phyloP scores from a whole-genome alignment of 2,797 vertebrate species.

The Gymnothorax javanicus region DNA sequence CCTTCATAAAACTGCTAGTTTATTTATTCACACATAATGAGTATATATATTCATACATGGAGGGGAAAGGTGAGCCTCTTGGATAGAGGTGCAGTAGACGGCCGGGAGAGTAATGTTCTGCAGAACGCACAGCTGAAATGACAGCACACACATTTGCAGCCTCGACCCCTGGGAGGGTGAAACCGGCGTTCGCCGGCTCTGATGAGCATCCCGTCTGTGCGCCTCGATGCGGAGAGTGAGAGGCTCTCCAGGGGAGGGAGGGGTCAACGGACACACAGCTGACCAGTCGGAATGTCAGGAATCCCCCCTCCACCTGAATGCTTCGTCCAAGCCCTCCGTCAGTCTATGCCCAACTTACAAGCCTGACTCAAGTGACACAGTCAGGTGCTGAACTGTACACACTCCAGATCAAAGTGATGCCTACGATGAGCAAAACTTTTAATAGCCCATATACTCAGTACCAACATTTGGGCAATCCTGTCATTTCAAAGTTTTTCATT shows the following conservation, averaged over 20 bases:
- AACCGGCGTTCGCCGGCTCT: not conserved
- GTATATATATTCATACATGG: not conserved
- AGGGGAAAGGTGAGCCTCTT: not conserved
- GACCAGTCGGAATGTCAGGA: not conserved
- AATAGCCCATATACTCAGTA: too few species aligned
- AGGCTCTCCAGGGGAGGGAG: not conserved
- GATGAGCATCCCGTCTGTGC: not conserved
- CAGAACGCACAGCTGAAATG: not conserved
- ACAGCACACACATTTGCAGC: not conserved
- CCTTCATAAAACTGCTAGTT: too few species aligned
- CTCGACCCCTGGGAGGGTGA: not conserved
- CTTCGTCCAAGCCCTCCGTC: not conserved
- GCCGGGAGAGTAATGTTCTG: not conserved
- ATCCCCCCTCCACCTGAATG: constrained; percentile 1
- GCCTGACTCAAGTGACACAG: not conserved
- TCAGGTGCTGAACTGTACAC: not conserved
- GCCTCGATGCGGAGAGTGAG: not conserved
- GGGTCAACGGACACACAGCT: constrained; percentile 11
- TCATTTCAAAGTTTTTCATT: too few species aligned
- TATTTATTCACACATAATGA: too few species aligned
- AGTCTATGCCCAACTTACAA: not conserved
- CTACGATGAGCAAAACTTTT: too few species aligned
- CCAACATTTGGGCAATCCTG: too few species aligned
- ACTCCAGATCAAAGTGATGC: too few species aligned
- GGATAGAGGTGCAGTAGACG: not conserved